Conservation (phyloP, 2,113 vertebrate genomes). For the Rhinolophus ferrumequinum region DNA sequence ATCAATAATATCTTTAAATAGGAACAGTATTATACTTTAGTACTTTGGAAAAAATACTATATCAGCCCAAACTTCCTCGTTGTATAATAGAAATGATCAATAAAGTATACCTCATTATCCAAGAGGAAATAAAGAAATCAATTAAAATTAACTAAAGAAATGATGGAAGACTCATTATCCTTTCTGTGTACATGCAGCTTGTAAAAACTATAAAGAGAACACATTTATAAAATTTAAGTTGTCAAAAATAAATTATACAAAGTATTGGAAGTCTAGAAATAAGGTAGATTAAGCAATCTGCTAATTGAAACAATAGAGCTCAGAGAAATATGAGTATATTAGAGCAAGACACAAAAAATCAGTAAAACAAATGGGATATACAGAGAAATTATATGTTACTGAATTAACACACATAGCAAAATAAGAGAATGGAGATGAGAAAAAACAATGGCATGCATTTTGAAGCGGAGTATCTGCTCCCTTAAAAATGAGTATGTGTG, state of each 20-base stretch:
- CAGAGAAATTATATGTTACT: background rate
- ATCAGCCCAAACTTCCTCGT: background rate
- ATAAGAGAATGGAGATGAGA: background rate
- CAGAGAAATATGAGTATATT: background rate
- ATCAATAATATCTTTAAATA: background rate
- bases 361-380: background rate
- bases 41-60: background rate
- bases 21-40: background rate
- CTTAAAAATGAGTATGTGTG: background rate
- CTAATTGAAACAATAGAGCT: background rate
- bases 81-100: background rate
- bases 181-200: background rate
- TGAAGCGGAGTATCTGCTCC: background rate
- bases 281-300: background rate
- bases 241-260: background rate
- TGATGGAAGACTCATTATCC: background rate
- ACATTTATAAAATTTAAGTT: conserved; percentile 2
- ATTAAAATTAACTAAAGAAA: conserved; percentile 16
- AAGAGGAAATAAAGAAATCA: background rate
- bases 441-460: background rate
- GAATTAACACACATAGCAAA: background rate
- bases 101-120: background rate
- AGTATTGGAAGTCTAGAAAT: background rate
- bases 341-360: background rate
- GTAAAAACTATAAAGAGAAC: background rate